phyloP scores from a whole-genome alignment of 2,797 vertebrate genomes.

The Momotus momota region DNA sequence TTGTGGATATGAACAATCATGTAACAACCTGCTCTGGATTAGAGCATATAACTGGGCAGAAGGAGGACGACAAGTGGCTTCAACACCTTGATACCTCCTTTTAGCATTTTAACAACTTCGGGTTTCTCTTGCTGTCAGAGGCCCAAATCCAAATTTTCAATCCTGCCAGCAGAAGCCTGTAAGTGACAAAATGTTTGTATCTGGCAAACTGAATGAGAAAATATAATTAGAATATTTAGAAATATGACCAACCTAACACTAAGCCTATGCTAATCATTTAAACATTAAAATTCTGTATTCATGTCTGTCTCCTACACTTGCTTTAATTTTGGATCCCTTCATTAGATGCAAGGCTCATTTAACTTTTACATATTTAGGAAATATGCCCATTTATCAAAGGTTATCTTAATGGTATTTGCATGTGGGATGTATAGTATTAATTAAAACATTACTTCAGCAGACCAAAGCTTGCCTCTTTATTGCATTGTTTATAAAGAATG shows the following conservation, averaged over 20 bases:
- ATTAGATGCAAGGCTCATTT: constrained; percentile 54
- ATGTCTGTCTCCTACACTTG: constrained; percentile 20
- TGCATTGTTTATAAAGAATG: constrained; percentile 8
- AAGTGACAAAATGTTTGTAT: neutral
- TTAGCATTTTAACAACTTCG: neutral
- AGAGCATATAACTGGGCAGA: neutral
- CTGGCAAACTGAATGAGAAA: neutral
- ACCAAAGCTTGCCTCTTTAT: constrained; percentile 45
- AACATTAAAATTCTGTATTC: constrained; percentile 38
- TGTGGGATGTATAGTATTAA: constrained; percentile 11
- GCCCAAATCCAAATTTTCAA: neutral
- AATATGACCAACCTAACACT: neutral
- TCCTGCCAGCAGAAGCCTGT: neutral
- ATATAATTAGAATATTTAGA: constrained; percentile 2
- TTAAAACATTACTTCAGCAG: constrained; percentile 65
- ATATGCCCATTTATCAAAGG: constrained; percentile 53
- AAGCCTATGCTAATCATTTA: neutral
- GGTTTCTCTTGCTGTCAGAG: neutral
- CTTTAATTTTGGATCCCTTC: constrained; percentile 54
- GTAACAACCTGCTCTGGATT: neutral
- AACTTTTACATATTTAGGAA: constrained; percentile 18
- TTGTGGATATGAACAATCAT: neutral
- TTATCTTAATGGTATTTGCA: constrained; percentile 51
- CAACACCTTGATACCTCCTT: neutral
- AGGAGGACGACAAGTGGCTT: neutral